Base-by-base conservation (phyloP, 2,888 invertebrate species). In the Orchesella flavescens region DNA sequence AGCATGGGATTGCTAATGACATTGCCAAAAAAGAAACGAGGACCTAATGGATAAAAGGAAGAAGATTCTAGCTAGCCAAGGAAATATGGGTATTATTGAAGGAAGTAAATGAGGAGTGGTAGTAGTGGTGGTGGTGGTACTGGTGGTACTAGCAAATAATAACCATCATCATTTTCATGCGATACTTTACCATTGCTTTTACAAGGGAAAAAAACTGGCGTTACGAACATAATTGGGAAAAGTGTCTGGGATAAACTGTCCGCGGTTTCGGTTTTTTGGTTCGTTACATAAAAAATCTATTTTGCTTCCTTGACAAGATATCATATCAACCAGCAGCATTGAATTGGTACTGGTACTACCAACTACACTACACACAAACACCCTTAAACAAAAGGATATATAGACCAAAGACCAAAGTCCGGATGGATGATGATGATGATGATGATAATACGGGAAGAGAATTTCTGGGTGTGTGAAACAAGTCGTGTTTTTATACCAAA, bases 1-100 rank as follows among this genome's bases (percentile, higher is more conserved):
- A 74, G 49, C 57, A 75, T 49, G 44, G 66, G 49, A 61, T 44
- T 78, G 78, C 80, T 80, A 80, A 80, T 80, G 80, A 80, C 80
- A 74, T 68, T 68, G 59, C 66, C 34, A 59, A 66, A 79, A 61
- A 74, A 65, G 15, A 17, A 44, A 17, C 49, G 55, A 24, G 44
- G 55, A 46, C 59, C 74, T 80, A 80, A 80, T 80, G 80, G 80
- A 74, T 59, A 79, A 68, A 23, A 69, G n/a, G 49, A 12, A 53
- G 21, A 44, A 68, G 44, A 53, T 49, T 34, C 34, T 34, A 7
- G 34, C 3, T 7, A 34, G 21, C 44, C 49, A 63, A 61, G 53
- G 57, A 66, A 68, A 78, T 73, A 66, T 55, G 73, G 73, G 68
- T 46, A 61, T 73, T 80, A 68, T 74, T 73, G 74, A 34, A 34